phyloP scores from a whole-genome alignment of 2,888 invertebrate genomes.

The Sesamia inferens region DNA sequence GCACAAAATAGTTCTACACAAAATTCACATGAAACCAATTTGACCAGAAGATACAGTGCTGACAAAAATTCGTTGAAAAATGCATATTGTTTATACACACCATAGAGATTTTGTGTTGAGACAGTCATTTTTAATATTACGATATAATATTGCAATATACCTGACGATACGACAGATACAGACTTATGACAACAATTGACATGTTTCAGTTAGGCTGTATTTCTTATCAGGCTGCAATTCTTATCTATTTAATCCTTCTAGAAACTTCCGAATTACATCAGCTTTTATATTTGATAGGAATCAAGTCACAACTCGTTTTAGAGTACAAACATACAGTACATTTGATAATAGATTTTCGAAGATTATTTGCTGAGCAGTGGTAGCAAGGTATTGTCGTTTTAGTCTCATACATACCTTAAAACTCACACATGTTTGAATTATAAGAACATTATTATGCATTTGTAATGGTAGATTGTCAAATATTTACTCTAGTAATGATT shows the following conservation, averaged over 20 bases:
- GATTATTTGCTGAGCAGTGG: background rate
- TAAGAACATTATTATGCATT: too few species aligned
- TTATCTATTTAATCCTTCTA: slow-evolving; percentile 13
- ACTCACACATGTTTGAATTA: too few species aligned
- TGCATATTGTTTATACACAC: slow-evolving; percentile 6
- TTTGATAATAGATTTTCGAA: background rate
- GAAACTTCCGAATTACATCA: slow-evolving; percentile 2
- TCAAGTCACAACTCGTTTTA: background rate
- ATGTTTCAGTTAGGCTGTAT: background rate
- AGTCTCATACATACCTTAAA: too few species aligned
- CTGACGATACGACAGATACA: slow-evolving; percentile 1
- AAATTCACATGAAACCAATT: background rate
- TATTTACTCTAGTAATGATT: too few species aligned
- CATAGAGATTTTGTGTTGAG: background rate
- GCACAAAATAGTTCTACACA: background rate
- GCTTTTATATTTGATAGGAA: slow-evolving; percentile 14
- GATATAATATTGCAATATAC: background rate
- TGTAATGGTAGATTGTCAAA: too few species aligned
- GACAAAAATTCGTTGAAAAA: background rate
- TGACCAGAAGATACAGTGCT: background rate
- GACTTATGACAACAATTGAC: background rate
- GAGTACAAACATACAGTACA: background rate
- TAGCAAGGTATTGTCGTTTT: too few species aligned
- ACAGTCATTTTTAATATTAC: slow-evolving; percentile 22
- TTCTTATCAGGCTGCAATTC: background rate